Base-by-base conservation (phyloP, 2,888 invertebrate genomes). In the Ischnus inquisitorius region DNA sequence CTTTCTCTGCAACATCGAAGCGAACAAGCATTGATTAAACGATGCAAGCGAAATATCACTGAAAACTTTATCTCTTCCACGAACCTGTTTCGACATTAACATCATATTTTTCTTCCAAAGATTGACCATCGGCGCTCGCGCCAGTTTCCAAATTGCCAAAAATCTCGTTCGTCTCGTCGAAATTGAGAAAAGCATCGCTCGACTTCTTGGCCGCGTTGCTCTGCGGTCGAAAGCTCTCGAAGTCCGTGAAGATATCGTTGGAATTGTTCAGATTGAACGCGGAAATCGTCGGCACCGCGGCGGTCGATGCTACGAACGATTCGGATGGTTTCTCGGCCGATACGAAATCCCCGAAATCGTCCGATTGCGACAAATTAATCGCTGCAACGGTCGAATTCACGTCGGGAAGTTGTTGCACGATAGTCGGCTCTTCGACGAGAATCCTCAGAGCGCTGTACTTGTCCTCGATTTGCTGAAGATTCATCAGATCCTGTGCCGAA, bases 291-390 rank as follows among this genome's bases (percentile, higher is more conserved):
- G 85, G 83, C 22, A 54, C 78, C n/a, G 86, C 83, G 19, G 79
- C 83, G 34, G 79, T 67, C 19, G 75, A 69, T 16, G 87, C 64
- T 62, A 76, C 65, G 77, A 84, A 71, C 3, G 85, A 25, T 62
- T 82, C 77, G 34, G 34, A 4, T 3, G 89, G 79, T 48, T 92
- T 90, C 81, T 92, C 91, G 2, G 94, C 94, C 4, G 94, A 94
- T 22, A 94, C 90, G 88, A 94, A 94, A 81, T 94, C 94, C 46
- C 94, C 94, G 90, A 94, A 94, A 83, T 94, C 94, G 83, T 94
- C 94, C 60, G 87, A 83, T 39, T 86, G 82, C 28, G 89, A 84
- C 62, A 83, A 83, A 46, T 84, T 86, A 65, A 85, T 64, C n/a
- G 65, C 82, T 57, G 83, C 82, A 67, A 79, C 76, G 75, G 82